Evolutionary conservation across 1,140 invertebrate genomes (phyloP), one percentile per base, ranked within the genome.

Genomic region (Euwallacea similis): DNA sequence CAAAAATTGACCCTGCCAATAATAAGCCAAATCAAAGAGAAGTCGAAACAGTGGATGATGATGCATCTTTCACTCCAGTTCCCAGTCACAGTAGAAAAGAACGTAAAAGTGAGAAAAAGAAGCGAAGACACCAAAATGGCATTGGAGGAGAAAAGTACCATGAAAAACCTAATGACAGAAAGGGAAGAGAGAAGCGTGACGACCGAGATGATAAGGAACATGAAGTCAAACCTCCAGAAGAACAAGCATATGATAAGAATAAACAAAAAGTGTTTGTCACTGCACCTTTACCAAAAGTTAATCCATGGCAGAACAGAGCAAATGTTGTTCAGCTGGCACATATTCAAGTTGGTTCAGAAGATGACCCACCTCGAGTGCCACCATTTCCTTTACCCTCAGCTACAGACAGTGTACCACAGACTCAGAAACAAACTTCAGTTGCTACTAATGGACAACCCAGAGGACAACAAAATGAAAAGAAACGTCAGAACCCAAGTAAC

Each of bases 261-360:
- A 33, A 33, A 33, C 21, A 33, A 33, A 86, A 85, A 78, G 81
- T 84, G 21, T 87, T 87, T 79, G 86, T 87, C 7, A 86, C 85
- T 75, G 86, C 86, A 33, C 86, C 86, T 8, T 82, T 87, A 69
- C 86, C 86, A 0, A 86, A 87, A 81, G 84, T 86, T 60, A 87
- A 87, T 78, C 84, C 85, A 62, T 87, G 86, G 86, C 85, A 86
- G 83, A 82, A 85, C 46, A 83, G 83, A 55, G 66, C 47, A 72
- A 55, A 69, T 53, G 64, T 46, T 50, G 44, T 42, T 44, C 60
- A 67, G 55, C 41, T 33, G 21, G 21, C 21, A 33, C 21, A 33
- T 33, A 33, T 33, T 33, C 21, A 33, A 33, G 21, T 33, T 2
- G 21, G 21, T 33, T 2, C 21, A 33, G 21, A 33, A 33, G 21